These are phyloP conservation scores for Chrysolina oricalcia DNA, from an alignment of 2,888 invertebrate species.

Conservation along the genomic window DNA sequence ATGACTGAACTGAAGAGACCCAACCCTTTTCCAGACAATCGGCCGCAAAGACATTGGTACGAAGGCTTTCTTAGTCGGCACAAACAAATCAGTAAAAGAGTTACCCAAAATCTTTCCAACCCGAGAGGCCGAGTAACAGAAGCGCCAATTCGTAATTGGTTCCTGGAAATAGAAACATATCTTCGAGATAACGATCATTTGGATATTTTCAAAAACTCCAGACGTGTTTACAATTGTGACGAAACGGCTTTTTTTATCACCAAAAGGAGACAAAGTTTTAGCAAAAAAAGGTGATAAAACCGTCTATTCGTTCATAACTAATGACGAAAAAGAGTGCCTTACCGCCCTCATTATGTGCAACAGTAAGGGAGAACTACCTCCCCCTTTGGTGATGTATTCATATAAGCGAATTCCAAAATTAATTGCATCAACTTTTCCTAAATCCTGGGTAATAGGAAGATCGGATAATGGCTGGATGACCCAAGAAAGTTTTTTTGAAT, in stretches of 20 bases:
- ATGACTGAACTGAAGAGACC: conserved; percentile 47
- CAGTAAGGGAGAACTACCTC: conserved; percentile 48
- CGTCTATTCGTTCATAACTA: conserved; percentile 43
- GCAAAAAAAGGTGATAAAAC: conserved; percentile 28
- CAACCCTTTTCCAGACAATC: conserved; percentile 57
- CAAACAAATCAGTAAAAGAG: conserved; percentile 58
- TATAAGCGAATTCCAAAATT: conserved; percentile 31
- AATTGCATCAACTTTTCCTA: conserved; percentile 14
- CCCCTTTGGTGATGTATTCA: conserved; percentile 30
- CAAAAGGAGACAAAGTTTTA: no score
- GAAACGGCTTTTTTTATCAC: conserved; percentile 45
- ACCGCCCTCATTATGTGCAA: conserved; percentile 61
- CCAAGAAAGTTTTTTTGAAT: conserved; percentile 40
- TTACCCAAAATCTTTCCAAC: conserved; percentile 59
- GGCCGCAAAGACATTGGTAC: conserved; percentile 65
- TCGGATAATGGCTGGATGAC: conserved; percentile 45
- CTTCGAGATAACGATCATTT: conserved; percentile 16
- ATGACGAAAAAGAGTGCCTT: conserved; percentile 34
- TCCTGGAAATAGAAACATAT: conserved; percentile 33
- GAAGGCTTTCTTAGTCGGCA: conserved; percentile 62
- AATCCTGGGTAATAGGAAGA: conserved; percentile 36
- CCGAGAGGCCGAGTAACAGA: conserved; percentile 58
- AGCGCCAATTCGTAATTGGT: conserved; percentile 58
- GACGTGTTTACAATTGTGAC: conserved; percentile 28
- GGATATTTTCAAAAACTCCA: not conserved